These are phyloP conservation scores for Drosophila azteca DNA, from an alignment of 1,140 invertebrate species.

Conservation along the genomic window DNA sequence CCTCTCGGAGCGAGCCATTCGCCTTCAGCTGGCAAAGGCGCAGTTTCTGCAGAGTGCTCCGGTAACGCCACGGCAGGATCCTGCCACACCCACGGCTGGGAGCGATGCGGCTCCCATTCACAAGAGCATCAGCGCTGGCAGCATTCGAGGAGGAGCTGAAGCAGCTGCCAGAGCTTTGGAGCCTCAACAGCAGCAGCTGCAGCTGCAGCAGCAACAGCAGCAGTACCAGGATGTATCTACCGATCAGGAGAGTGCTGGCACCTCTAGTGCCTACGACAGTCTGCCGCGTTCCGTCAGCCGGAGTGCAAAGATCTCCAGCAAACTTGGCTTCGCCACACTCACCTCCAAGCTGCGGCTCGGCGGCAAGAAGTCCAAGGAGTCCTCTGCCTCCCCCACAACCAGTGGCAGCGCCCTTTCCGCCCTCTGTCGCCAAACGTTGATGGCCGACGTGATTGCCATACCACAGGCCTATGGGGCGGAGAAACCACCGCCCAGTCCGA, in stretches of 20 bases:
- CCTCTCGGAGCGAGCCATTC: constrained; percentile 84
- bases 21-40: constrained; percentile 87
- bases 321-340: constrained; percentile 86
- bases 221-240: constrained; percentile 35
- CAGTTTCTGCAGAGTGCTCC: constrained; percentile 85
- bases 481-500: constrained; percentile 59
- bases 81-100: constrained; percentile 34
- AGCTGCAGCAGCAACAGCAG: background rate
- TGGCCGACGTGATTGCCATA: constrained; percentile 66
- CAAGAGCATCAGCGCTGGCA: constrained; percentile 89
- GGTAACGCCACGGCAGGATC: constrained; percentile 56
- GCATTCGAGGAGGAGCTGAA: constrained; percentile 84
- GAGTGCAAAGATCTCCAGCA: constrained; percentile 76
- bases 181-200: constrained; percentile 29
- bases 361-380: constrained; percentile 68
- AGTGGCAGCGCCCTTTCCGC: constrained; percentile 64
- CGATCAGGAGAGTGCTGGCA: constrained; percentile 74
- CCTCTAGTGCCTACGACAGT: constrained; percentile 68
- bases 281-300: constrained; percentile 69
- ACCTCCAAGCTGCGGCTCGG: constrained; percentile 86
- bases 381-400: constrained; percentile 2
- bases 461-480: constrained; percentile 54
- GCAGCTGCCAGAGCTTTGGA: constrained; percentile 3
- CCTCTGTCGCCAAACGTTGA: constrained; percentile 71
- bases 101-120: constrained; percentile 36